These are phyloP conservation scores for Circaetus cinerascens DNA, from an alignment of 2,113 vertebrate species.

Conservation along the genomic window DNA sequence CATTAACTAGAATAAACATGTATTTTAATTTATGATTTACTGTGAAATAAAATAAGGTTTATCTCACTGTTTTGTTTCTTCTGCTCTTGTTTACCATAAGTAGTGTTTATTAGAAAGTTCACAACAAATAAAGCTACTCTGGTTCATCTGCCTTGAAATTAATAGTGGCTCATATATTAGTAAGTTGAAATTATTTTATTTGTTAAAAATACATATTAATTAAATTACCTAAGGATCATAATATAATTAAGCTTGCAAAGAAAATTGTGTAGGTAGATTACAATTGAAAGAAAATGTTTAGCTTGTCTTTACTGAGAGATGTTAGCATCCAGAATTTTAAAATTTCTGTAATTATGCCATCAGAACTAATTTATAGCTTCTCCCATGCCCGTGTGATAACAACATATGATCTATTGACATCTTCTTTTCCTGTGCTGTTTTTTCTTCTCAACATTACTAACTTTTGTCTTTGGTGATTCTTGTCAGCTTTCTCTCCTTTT, in stretches of 20 bases:
- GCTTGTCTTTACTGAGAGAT: background rate
- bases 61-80: background rate
- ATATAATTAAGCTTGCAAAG: background rate
- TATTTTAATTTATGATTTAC: background rate
- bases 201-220: background rate
- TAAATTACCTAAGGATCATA: background rate
- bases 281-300: background rate
- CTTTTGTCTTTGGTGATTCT: background rate
- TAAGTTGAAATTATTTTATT: background rate
- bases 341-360: background rate
- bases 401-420: background rate
- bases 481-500: background rate
- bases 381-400: background rate
- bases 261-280: background rate
- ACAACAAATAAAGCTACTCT: background rate
- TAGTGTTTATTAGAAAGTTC: background rate
- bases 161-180: background rate
- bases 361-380: background rate
- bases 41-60: background rate
- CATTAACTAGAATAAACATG: background rate
- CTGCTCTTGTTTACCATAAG: background rate
- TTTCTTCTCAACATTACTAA: background rate
- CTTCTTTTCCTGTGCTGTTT: background rate
- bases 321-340: background rate
- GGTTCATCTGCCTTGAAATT: background rate